Conservation (phyloP, 2,888 invertebrate genomes). For the Elegia similella region DNA sequence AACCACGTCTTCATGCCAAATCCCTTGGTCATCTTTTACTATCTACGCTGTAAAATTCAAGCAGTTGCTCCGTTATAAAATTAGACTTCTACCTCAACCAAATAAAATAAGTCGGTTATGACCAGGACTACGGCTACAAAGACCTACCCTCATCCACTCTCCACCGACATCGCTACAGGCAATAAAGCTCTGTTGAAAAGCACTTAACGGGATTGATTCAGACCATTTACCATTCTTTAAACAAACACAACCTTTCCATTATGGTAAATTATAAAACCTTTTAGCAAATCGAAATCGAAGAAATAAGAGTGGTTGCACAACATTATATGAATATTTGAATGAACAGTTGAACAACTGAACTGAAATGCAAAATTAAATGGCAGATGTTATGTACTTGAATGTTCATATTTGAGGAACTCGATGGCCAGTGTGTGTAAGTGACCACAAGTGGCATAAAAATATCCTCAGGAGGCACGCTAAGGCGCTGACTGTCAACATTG, state of each 20-base stretch:
- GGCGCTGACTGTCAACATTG: too few relatives aligned
- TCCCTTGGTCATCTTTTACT: too few relatives aligned
- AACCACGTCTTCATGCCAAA: too few relatives aligned
- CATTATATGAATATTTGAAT: conserved; percentile 2
- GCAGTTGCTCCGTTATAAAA: too few relatives aligned
- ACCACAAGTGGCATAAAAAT: too few relatives aligned
- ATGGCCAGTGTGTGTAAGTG: too few relatives aligned
- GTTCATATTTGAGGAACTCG: too few relatives aligned
- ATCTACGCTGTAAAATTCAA: too few relatives aligned
- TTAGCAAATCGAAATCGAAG: conserved; percentile 60
- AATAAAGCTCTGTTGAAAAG: conserved; percentile 79
- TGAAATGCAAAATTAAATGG: neutral
- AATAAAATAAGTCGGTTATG: conserved; percentile 15
- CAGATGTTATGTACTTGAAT: too few relatives aligned
- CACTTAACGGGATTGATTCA: conserved; percentile 80
- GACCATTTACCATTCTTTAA: conserved; percentile 80
- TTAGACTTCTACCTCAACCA: neutral
- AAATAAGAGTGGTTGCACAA: conserved; percentile 42
- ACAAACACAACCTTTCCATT: conserved; percentile 80
- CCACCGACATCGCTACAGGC: conserved; percentile 60
- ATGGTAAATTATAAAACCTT: conserved; percentile 79
- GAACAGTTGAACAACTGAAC: neutral
- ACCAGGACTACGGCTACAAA: conserved; percentile 26
- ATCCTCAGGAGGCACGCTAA: too few relatives aligned
- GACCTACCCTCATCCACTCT: conserved; percentile 50